Percentiles rank a stretch among this genome's conserved stretches.
phyloP scores from a whole-genome alignment of 2,797 vertebrate species.

The Syngnathus rostellatus region DNA sequence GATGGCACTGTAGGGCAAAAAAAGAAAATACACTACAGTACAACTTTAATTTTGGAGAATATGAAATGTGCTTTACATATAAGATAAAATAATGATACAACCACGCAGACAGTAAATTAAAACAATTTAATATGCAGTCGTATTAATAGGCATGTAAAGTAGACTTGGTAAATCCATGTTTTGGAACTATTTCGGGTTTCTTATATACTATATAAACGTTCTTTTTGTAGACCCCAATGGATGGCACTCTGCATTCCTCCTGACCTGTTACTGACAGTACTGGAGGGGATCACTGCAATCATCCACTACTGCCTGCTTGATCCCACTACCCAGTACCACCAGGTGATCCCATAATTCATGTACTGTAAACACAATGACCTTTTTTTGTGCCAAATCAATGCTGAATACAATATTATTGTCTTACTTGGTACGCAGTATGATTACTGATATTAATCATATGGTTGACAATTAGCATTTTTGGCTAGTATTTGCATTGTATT shows the following conservation, averaged over 20 bases:
- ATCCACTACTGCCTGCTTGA: slow-evolving; percentile 98
- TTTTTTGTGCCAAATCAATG: not conserved
- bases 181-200: not conserved
- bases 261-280: slow-evolving; percentile 90
- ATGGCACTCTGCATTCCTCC: slow-evolving; percentile 92
- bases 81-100: no score
- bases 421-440: not conserved
- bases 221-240: slow-evolving; percentile 82
- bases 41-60: no score
- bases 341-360: slow-evolving; percentile 66
- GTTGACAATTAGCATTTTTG: not conserved
- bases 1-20: slow-evolving; percentile 38
- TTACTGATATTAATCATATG: not conserved
- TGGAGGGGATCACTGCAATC: slow-evolving; percentile 93
- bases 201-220: not conserved
- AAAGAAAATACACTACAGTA: not conserved
- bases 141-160: no score
- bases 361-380: not conserved
- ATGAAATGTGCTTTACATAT: no score
- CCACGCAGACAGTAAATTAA: no score
- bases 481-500: not conserved
- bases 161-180: not conserved
- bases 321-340: slow-evolving; percentile 92
- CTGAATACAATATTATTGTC: not conserved
- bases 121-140: no score